Evolutionary conservation across 2,888 invertebrate species (phyloP), one percentile per base, ranked within the genome.

Genomic region (Brachyopa scutellaris): DNA sequence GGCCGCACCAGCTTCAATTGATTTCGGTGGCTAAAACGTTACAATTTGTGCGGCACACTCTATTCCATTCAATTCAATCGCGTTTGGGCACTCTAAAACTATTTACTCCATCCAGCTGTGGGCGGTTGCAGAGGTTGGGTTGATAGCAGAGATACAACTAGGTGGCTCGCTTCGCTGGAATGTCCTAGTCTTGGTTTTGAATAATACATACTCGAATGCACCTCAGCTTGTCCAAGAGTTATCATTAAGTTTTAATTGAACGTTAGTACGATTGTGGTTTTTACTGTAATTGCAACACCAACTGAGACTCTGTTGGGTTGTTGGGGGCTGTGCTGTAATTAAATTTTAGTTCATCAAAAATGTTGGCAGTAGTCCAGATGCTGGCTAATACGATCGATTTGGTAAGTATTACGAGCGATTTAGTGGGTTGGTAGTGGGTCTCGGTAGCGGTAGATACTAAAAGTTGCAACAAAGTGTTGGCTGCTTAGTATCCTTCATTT

Each of bases 11-110:
- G 49, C 69, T 80, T 62, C 55, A 76, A 80, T 76, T 66, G 82
- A 77, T 82, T 82, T 82, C 70, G 64, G 77, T 82, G 77, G 82
- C 77, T 6, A 82, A 70, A 77, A 59, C 31, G 77, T 53, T 70
- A 47, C 76, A 82, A 82, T 70, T 80, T 70, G 77, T 70, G 64
- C 36, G 55, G 66, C 33, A 47, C 67, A 62, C 55, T 74, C 40
- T 66, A 47, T 69, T n/a, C n/a, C 67, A 69, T 74, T 80, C 55
- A 19, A 76, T 76, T 62, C 74, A 74, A 62, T 61, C 26, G 55
- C 29, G 26, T 6, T 26, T 17, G 45, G 33, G 21, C 67, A 33
- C 31, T 74, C 11, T 33, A 15, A 40, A 72, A 47, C 53, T 57
- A 7, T 47, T 55, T 21, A 2, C 5, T n/a, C n/a, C n/a, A n/a